Conservation (phyloP, 2,113 vertebrate species). For the Camelus bactrianus region DNA sequence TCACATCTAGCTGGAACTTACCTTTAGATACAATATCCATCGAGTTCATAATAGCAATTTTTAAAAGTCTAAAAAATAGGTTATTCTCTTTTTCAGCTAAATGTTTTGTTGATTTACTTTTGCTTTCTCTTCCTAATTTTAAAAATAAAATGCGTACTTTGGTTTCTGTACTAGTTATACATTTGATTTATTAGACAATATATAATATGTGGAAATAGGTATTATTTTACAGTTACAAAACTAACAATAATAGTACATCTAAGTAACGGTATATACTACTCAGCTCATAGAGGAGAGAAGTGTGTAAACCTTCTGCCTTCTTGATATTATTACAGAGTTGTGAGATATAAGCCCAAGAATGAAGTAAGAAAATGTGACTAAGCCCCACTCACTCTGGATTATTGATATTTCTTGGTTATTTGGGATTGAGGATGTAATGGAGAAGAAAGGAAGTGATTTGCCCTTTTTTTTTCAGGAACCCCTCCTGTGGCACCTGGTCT, state of each 20-base stretch:
- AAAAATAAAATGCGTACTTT: neutral
- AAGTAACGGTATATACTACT: neutral
- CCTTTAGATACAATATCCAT: neutral
- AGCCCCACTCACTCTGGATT: neutral
- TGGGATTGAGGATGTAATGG: neutral
- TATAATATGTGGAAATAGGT: neutral
- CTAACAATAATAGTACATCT: neutral
- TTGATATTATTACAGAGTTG: neutral
- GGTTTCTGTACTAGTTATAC: neutral
- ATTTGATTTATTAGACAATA: constrained; percentile 23
- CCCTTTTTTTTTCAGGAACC: neutral
- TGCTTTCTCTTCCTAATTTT: constrained; percentile 32
- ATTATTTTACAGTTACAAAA: neutral
- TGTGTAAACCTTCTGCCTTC: neutral
- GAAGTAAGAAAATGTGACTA: neutral
- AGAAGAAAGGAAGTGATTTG: neutral
- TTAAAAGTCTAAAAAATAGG: neutral
- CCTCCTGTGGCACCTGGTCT: neutral
- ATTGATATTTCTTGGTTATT: neutral
- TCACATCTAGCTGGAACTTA: neutral
- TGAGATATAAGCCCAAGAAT: neutral
- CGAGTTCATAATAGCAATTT: neutral
- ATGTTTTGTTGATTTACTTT: constrained; percentile 12
- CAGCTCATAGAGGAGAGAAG: neutral
- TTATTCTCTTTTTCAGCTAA: neutral